These are phyloP conservation scores for Selenia dentaria DNA, from an alignment of 2,888 invertebrate genomes.

Conservation along the genomic window DNA sequence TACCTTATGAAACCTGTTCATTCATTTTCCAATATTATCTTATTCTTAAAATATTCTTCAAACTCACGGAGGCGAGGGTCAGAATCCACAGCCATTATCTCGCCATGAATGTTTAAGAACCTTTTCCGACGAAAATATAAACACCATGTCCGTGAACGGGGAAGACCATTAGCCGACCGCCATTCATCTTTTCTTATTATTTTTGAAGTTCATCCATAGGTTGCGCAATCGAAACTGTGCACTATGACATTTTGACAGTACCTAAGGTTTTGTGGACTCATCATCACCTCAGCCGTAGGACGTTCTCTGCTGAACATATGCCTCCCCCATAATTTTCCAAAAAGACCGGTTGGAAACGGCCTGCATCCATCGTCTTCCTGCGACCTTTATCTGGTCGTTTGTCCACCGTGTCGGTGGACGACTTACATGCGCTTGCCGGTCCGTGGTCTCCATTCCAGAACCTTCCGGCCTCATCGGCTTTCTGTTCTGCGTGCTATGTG, in stretches of 20 bases:
- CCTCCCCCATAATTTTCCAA: too few relatives aligned
- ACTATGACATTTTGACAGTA: slow-evolving; percentile 9
- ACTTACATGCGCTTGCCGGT: too few relatives aligned
- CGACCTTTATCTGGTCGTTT: too few relatives aligned
- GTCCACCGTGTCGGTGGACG: too few relatives aligned
- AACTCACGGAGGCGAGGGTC: slow-evolving; percentile 6
- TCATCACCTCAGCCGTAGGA: too few relatives aligned
- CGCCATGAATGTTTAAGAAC: slow-evolving; percentile 17
- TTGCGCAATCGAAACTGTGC: slow-evolving; percentile 32
- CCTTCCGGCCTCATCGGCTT: too few relatives aligned
- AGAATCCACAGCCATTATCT: slow-evolving; percentile 8
- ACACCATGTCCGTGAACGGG: slow-evolving; percentile 29
- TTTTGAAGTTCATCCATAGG: slow-evolving; percentile 38
- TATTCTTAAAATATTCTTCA: slow-evolving; percentile 1
- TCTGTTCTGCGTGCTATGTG: too few relatives aligned
- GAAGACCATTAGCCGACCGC: slow-evolving; percentile 36
- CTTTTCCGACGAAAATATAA: slow-evolving; percentile 26
- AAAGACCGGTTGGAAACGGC: too few relatives aligned
- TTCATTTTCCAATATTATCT: slow-evolving; percentile 14
- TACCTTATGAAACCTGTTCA: not conserved
- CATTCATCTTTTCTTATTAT: slow-evolving; percentile 37
- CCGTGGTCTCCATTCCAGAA: too few relatives aligned
- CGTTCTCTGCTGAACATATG: too few relatives aligned
- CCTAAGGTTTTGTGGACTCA: slow-evolving; percentile 9
- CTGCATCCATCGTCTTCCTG: too few relatives aligned